Evolutionary conservation across 2,113 vertebrate species (phyloP), one percentile per base, ranked within the genome.

Genomic region (Pterophyllum scalare): DNA sequence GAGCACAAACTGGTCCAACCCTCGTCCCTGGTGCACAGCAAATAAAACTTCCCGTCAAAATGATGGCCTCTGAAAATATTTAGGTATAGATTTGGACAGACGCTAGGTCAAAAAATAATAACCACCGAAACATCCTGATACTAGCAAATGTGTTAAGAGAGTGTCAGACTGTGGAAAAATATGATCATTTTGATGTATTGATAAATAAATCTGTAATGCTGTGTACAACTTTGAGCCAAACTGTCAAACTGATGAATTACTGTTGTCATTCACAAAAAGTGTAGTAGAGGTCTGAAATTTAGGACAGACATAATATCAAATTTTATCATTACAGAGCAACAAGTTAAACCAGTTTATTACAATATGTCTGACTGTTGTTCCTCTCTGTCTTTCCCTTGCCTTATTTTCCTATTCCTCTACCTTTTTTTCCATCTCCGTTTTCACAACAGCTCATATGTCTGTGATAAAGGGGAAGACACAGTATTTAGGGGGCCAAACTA

Each of bases 1-100:
- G 35, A 59, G 67, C 43, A 77, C 49, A 77, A 58, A 78, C 59
- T 10, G 1, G 43, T 57, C 54, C 60, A 85, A 58, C 43, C 59
- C 22, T 46, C 1, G 8, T 56, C 75, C 77, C 26, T 54, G 9
- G 28, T 60, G 35, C 10, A 43, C 4, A 61, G 54, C 9, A 59
- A 33, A 78, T 74, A 31, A 78, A 31, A 46, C 17, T 24, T 9
- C 10, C 24, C 15, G 52, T 83, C 20, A 35, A 7, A 40, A 59
- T 26, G 59, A 62, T 33, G n/a, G 20, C 20, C 40, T 38, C 2
- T 28, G 57, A 24, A 76, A 83, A 52, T 28, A 57, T 43, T 40
- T 6, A 67, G 22, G 10, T 2, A 2, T 15, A 46, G n/a, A 40
- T 60, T 65, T 64, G 6, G 77, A 49, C n/a, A 72, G 6, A 52